Percentiles rank a stretch among this genome's conserved stretches.
Conservation (phyloP, 2,888 invertebrate species). For the Chrysolina haemoptera region DNA sequence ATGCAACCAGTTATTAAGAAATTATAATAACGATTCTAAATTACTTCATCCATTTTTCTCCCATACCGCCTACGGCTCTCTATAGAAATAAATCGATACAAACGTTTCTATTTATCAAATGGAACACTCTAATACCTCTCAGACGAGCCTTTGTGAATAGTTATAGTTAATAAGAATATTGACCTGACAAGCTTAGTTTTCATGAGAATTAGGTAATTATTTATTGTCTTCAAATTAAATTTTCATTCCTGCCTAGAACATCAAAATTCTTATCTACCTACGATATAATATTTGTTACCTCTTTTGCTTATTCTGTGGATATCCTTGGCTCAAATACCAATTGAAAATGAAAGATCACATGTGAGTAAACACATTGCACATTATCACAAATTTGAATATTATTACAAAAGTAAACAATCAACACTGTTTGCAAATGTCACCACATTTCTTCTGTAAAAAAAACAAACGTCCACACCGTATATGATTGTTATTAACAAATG, state of each 20-base stretch:
- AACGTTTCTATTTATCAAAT: background rate
- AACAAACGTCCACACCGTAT: slow-evolving; percentile 4
- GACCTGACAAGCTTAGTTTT: too few relatives aligned
- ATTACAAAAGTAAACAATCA: slow-evolving; percentile 22
- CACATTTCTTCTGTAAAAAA: slow-evolving; percentile 12
- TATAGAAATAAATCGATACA: slow-evolving; percentile 2
- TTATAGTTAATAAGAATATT: too few relatives aligned
- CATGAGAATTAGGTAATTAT: too few relatives aligned
- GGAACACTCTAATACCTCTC: background rate
- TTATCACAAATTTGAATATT: slow-evolving; percentile 34
- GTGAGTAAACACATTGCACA: slow-evolving; percentile 38
- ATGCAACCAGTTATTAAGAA: slow-evolving; percentile 30
- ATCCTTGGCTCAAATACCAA: slow-evolving; percentile 24
- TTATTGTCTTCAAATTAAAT: too few relatives aligned
- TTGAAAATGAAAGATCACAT: slow-evolving; percentile 21
- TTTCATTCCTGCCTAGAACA: background rate
- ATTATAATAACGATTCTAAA: slow-evolving; percentile 33
- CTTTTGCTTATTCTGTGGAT: slow-evolving; percentile 6
- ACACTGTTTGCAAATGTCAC: slow-evolving; percentile 25
- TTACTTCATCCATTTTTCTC: slow-evolving; percentile 1
- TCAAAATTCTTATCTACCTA: background rate
- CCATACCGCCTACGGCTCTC: background rate
- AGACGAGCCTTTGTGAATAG: too few relatives aligned
- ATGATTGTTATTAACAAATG: background rate
- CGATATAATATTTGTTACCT: slow-evolving; percentile 18